Evolutionary conservation across 2,113 vertebrate species (phyloP).

Genomic region (Sylvilagus bachmani): DNA sequence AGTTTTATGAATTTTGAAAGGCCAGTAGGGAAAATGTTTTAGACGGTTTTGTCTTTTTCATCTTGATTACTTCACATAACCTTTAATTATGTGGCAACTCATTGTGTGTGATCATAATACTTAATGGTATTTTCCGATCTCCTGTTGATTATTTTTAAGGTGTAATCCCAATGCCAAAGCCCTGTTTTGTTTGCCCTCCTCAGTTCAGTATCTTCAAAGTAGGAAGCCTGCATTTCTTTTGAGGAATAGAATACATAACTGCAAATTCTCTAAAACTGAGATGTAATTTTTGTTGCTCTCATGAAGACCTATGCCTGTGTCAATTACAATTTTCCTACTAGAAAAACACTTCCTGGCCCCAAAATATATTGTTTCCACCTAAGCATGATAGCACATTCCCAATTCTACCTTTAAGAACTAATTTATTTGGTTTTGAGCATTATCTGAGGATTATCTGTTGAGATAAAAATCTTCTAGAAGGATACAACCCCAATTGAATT

Average conservation of each 20-base stretch:
- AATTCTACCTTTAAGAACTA: conserved; percentile 16
- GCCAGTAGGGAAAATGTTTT: not conserved
- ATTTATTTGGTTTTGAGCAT: conserved; percentile 20
- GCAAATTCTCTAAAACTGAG: not conserved
- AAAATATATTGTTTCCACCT: not conserved
- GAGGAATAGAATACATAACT: not conserved
- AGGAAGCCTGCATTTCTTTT: not conserved
- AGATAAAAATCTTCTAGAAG: conserved; percentile 29
- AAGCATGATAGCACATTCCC: not conserved
- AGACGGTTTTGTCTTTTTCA: not conserved
- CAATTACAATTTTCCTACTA: not conserved
- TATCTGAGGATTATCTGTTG: conserved; percentile 3
- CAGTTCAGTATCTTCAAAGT: conserved; percentile 9
- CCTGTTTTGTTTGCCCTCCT: not conserved
- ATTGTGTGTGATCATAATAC: not conserved
- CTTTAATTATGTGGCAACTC: conserved; percentile 15
- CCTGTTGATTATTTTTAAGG: not conserved
- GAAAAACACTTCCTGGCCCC: not conserved
- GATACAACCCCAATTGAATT: not conserved
- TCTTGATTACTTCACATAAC: conserved; percentile 23
- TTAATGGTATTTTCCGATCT: not conserved
- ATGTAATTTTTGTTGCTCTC: not conserved
- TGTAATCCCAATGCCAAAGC: not conserved
- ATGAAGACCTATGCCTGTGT: not conserved
- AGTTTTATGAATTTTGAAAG: conserved; percentile 43